Base-by-base conservation (phyloP, 2,797 vertebrate genomes). In the Poeciliopsis paucimaculata region DNA sequence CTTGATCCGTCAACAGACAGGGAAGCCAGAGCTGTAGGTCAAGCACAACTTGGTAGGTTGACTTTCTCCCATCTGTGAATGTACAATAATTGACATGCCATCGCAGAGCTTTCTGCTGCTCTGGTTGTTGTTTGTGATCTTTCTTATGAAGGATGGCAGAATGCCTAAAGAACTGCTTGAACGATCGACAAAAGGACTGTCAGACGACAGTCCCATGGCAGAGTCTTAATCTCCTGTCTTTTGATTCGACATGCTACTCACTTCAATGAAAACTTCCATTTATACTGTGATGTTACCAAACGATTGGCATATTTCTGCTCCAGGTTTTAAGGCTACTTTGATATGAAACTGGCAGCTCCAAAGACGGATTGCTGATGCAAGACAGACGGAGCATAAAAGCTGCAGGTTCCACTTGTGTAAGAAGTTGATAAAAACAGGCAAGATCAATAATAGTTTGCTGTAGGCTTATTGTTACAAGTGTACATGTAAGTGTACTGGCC, bases 261-360 rank as follows among this genome's bases (percentile, higher is more conserved):
- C 70, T 72, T 47, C 28, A 46, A 46, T 23, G 9, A 53, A 73
- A 73, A 13, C 31, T 3, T 51, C 31, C 20, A 36, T 23, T 36
- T 66, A 23, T 20, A 72, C 49, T 72, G 45, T 47, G 26, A 49
- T 31, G 9, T 36, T 62, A 62, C 57, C 28, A 31, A 34, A 72
- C 7, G 0, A 36, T n/a, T 26, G 34, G 39, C 12, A 39, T n/a
- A 23, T 53, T n/a, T 51, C 13, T 11, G n/a, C 73, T 73, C 47
- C 34, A 57, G 47, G 31, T 51, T 13, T 68, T 49, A 6, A 36
- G 34, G 9, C 41, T 31, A 4, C 55, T 46, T 31, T 60, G 74
- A 34, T 46, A 45, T 76, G 20, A 76, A 76, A 46, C 31, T 73
- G 72, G 47, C 47, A 51, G 72, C 47, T 13, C 9, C 49, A 72